Base-by-base conservation (phyloP, 2,888 invertebrate genomes). In the Xestia ashworthii region DNA sequence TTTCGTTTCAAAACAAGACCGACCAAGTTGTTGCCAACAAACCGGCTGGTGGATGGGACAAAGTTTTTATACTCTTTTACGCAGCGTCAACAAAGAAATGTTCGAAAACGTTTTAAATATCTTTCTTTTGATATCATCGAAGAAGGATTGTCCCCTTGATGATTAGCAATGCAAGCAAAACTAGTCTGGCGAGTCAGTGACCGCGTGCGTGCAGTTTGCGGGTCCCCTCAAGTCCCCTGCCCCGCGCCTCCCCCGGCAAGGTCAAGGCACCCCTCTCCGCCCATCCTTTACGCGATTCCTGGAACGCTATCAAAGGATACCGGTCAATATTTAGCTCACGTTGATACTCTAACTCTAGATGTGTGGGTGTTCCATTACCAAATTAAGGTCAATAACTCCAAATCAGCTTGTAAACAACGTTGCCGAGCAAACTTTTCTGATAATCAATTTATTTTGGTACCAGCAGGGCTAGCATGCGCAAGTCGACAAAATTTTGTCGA, bases 161-260 rank as follows among this genome's bases (percentile, higher is more conserved):
- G 84, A 91, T 82, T 81, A 89, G 88, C 89, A 89, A 88, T 91
- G 90, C 89, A 90, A 90, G 90, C 88, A 87, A 91, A 94, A 95
- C 94, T 92, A 90, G 95, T 94, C 89, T 80, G 89, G 85, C 92
- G 88, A 94, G 96, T 95, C 94, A 93, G 92, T 93, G 95, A 95
- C 95, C 95, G 95, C 84, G 81, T 88, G 90, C 89, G 88, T 92
- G 90, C 90, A 89, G 89, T 90, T 89, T 83, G 87, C 86, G 84
- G 84, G 81, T 16, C 86, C n/a, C n/a, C n/a, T n/a, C n/a, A n/a
- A n/a, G n/a, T n/a, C n/a, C n/a, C 88, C 84, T 72, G 68, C 85
- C 86, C 91, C 93, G 91, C 92, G 85, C 87, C 84, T 84, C 90
- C 92, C 94, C 93, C 89, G 91, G 89, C 95, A 96, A 96, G 96